Evolutionary conservation across 2,888 invertebrate genomes (phyloP), one percentile per base, ranked within the genome.

Genomic region (Oscheius sp.): DNA sequence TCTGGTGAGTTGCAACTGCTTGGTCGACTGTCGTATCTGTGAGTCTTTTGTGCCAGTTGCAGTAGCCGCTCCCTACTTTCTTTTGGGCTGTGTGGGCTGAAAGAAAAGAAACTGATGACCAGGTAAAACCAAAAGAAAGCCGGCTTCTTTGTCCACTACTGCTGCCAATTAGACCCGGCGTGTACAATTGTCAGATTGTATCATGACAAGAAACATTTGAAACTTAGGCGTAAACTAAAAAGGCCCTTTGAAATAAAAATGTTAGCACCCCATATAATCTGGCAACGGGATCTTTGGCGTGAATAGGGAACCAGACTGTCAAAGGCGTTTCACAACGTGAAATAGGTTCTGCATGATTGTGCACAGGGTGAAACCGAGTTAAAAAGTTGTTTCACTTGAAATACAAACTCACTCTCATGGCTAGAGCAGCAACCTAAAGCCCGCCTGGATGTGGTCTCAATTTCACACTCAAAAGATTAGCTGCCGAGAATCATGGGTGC

Each of bases 41-140:
- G 63, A 16, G 49, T 72, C 63, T 61, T 63, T 45, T 72, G 53
- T 23, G 72, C 72, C 55, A 72, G 63, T 27, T 45, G 56, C 5
- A 72, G 56, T 64, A 72, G 23, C 35, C 72, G 23, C 21, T 72
- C 63, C n/a, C 72, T 63, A 52, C 53, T 55, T 43, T 59, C 70
- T 13, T 49, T 41, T 55, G 69, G 69, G 43, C 69, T 69, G 55
- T 69, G 53, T 29, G 52, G 66, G 18, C 66, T 52, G 66, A 52
- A 66, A 52, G 18, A 18, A 35, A 35, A 46, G 49, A 52, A 23
- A 27, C 63, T 63, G 41, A 46, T 18, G n/a, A n/a, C 25, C n/a
- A 18, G n/a, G 35, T 35, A 6, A 35, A 35, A 35, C 35, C 35
- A 35, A 35, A 66, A 35, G 35, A 9, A 35, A 35, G 35, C 35